Conservation (phyloP, 2,113 vertebrate species). For the Leuciscus idus region DNA sequence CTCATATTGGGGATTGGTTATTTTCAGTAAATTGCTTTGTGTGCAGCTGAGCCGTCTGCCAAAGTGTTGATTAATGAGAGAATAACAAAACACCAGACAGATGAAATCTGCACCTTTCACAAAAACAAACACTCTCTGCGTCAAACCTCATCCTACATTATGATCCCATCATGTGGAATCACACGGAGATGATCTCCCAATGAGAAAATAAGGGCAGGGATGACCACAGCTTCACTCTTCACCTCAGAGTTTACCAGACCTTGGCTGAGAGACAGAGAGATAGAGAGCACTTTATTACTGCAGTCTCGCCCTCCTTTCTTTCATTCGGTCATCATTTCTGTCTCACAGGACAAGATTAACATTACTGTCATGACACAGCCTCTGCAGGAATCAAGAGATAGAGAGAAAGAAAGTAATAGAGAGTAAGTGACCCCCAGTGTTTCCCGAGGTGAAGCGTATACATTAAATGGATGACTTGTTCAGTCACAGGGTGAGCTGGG, state of each 20-base stretch:
- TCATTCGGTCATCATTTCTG: slow-evolving; percentile 24
- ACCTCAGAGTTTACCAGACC: slow-evolving; percentile 23
- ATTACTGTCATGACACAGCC: slow-evolving; percentile 20
- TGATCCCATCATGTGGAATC: background rate
- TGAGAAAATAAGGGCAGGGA: background rate
- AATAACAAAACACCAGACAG: slow-evolving; percentile 13
- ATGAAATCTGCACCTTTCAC: slow-evolving; percentile 16
- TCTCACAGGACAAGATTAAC: slow-evolving; percentile 36
- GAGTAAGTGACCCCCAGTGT: slow-evolving; percentile 29
- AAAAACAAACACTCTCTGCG: slow-evolving; percentile 7
- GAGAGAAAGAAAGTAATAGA: slow-evolving; percentile 26
- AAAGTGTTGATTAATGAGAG: slow-evolving; percentile 43
- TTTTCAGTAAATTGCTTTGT: slow-evolving; percentile 26
- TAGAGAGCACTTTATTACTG: slow-evolving; percentile 4
- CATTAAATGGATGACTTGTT: background rate
- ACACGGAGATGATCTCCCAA: background rate
- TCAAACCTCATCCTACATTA: background rate
- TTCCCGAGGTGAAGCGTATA: background rate
- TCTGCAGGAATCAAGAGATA: slow-evolving; percentile 35
- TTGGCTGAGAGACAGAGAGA: background rate
- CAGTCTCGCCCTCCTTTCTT: background rate
- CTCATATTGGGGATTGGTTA: slow-evolving; percentile 8
- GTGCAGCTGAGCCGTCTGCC: slow-evolving; percentile 28
- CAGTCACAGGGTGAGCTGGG: background rate
- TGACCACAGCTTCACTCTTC: slow-evolving; percentile 12